phyloP scores from a whole-genome alignment of 2,797 vertebrate species.

The Benthosema pterotum region DNA sequence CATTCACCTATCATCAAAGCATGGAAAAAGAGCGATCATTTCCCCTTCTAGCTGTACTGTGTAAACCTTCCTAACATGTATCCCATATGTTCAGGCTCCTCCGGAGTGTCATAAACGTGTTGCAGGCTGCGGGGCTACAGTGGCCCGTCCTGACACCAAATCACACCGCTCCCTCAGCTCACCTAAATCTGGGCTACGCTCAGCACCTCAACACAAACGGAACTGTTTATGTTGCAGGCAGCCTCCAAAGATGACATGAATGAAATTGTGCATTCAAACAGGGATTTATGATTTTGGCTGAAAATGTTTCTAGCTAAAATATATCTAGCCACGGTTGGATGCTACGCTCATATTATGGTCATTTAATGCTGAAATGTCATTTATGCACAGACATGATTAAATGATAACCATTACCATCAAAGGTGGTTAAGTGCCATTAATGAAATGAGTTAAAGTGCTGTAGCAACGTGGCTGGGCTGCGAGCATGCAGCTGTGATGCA shows the following conservation, averaged over 20 bases:
- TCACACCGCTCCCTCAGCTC: conserved; percentile 64
- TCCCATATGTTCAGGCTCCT: conserved; percentile 65
- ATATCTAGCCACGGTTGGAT: not conserved
- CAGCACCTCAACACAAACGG: conserved; percentile 72
- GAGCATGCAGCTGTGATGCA: conserved; percentile 3
- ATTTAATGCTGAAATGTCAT: too few relatives aligned
- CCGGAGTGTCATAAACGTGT: conserved; percentile 70
- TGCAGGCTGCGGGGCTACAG: conserved; percentile 55
- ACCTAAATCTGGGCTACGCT: conserved; percentile 70
- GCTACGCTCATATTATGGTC: too few relatives aligned
- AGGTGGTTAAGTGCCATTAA: not conserved
- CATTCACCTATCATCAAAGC: conserved; percentile 65
- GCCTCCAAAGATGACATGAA: conserved; percentile 45
- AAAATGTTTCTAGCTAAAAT: conserved; percentile 4
- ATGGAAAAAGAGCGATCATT: conserved; percentile 58
- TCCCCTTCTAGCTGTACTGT: conserved; percentile 38
- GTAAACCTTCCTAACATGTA: conserved; percentile 63
- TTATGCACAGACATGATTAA: not conserved
- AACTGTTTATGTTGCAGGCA: conserved; percentile 69
- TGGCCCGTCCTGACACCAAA: conserved; percentile 66
- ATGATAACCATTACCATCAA: not conserved
- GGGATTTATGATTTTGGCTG: conserved; percentile 58
- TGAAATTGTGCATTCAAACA: conserved; percentile 41
- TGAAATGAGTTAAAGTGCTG: conserved; percentile 9
- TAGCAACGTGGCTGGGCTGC: conserved; percentile 10